Evolutionary conservation across 1,140 invertebrate genomes (phyloP).

Genomic region (Drosophila setifemur): DNA sequence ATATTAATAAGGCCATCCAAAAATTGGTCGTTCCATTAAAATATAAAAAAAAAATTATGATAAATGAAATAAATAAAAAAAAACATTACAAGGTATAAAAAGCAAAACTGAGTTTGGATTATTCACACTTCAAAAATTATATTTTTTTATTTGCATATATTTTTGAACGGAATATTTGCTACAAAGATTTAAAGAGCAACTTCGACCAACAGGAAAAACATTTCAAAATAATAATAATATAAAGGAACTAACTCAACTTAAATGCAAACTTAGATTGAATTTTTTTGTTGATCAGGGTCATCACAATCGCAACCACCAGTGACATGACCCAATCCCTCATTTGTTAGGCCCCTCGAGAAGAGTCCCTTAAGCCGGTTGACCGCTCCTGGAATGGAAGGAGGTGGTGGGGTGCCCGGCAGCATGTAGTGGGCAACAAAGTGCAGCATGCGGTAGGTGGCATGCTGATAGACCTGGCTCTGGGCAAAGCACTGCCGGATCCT

Average conservation of each 20-base stretch:
- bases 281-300: background rate
- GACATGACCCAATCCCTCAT: background rate
- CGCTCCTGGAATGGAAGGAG: constrained; percentile 24
- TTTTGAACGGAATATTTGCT: background rate
- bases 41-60: too few species aligned
- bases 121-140: too few species aligned
- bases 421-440: constrained; percentile 68
- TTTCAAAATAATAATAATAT: background rate
- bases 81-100: background rate
- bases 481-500: constrained; percentile 60
- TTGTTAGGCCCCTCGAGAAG: constrained; percentile 6
- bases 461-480: constrained; percentile 47
- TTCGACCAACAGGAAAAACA: background rate
- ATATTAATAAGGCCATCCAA: too few species aligned
- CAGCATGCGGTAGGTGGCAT: constrained; percentile 58
- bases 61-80: too few species aligned
- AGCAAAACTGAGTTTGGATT: background rate
- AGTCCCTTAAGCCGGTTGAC: constrained; percentile 29
- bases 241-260: background rate
- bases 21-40: too few species aligned
- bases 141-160: background rate
- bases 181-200: constrained; percentile 9
- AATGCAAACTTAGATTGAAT: background rate
- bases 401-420: constrained; percentile 55
- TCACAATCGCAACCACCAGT: background rate